A percentile compares a stretch with the other conserved stretches of the same genome.
Evolutionary conservation across 2,888 invertebrate genomes (phyloP).

Genomic region (Parasteatoda lunata): DNA sequence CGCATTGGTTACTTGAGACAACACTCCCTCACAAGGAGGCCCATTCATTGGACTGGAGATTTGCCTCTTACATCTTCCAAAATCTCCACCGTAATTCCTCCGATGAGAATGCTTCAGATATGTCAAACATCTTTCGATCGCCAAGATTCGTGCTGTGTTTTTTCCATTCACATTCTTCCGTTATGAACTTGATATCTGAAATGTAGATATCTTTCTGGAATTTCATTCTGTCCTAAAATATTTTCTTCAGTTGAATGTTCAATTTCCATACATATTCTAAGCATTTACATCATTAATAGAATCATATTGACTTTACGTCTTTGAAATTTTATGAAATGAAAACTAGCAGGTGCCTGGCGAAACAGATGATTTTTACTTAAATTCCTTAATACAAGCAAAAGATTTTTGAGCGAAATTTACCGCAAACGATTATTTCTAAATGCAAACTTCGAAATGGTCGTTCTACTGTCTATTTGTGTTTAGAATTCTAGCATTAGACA

Average conservation of each 20-base stretch:
- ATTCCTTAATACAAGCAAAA: no score
- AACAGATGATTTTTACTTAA: no score
- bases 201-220: background rate
- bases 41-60: constrained; percentile 48
- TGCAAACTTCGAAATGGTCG: no score
- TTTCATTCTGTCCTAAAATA: background rate
- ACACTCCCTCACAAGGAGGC: constrained; percentile 41
- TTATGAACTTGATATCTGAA: background rate
- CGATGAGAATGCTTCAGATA: constrained; percentile 12
- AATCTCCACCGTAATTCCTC: constrained; percentile 47
- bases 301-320: background rate
- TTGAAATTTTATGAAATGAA: no score
- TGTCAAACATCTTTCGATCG: constrained; percentile 25
- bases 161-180: background rate
- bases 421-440: no score
- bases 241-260: background rate
- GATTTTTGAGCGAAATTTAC: no score
- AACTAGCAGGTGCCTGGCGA: no score
- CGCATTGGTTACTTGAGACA: constrained; percentile 33
- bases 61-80: constrained; percentile 22
- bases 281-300: background rate
- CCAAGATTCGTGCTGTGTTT: background rate
- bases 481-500: no score
- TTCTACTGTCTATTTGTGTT: no score
- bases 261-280: background rate